Evolutionary conservation across 1,140 invertebrate genomes (phyloP), one percentile per base, ranked within the genome.

Genomic region (Meloidogyne hapla): DNA sequence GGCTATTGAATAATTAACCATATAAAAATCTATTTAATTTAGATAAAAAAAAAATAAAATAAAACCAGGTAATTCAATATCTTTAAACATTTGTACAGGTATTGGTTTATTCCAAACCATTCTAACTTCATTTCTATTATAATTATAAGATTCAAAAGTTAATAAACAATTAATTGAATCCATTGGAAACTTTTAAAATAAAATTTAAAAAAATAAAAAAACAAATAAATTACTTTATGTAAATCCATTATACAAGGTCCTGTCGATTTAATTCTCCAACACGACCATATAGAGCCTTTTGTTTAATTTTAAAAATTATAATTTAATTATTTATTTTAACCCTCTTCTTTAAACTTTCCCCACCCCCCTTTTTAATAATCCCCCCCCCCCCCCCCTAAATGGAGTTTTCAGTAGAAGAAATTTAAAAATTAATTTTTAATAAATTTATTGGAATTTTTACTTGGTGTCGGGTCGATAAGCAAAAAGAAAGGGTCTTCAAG

Each of bases 141-240:
- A 86, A 76, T 87, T 86, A 77, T 83, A 86, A 18, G 83, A 85
- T 76, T 84, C 85, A 72, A 86, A 85, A 15, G 85, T 86, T 48
- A 86, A 71, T 38, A 75, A 66, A 64, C 78, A 82, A 45, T 42
- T 77, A 40, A 86, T 83, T 15, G 72, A 77, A 69, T 86, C 85
- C 84, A 86, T 86, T 28, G 85, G 85, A 71, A 86, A 86, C 76
- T 79, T 42, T 61, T n/a, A 21, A n/a, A 15, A 76, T 45, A 26
- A 61, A n/a, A 71, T 62, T 72, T 25, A 15, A 33, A 33, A 33
- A 33, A 33, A 33, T 38, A 8, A 21, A 48, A 62, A n/a, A 4
- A 73, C 9, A 71, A 48, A 62, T 15, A 56, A 48, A 65, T 23
- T 56, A 79, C 79, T 48, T 76, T 72, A 45, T 81, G 69, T 23